Base-by-base conservation (phyloP, 2,797 vertebrate genomes). In the Rhinatrema bivittatum region DNA sequence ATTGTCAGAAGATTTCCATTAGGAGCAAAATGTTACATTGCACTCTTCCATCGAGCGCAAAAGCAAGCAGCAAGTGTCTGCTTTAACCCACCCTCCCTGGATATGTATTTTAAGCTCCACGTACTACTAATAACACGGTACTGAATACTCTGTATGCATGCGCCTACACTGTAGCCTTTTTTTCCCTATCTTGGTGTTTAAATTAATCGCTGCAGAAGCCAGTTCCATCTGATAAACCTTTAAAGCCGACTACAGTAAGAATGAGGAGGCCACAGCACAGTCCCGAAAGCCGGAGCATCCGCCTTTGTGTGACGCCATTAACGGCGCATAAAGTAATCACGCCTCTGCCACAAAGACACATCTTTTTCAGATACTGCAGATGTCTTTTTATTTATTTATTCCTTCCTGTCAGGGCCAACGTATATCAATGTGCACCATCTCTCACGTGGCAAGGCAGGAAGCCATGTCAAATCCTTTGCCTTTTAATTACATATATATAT, bases 381-480 rank as follows among this genome's bases (percentile, higher is more conserved):
- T 42, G 46, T 29, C 37, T 32, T 39, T n/a, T n/a, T n/a, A n/a
- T n/a, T n/a, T n/a, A n/a, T n/a, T n/a, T n/a, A n/a, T n/a, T n/a
- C n/a, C n/a, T n/a, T n/a, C n/a, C n/a, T 50, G 39, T 38, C 39
- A 50, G 50, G 32, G 37, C 34, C 33, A 42, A 42, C 42, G 32
- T 42, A 21, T 26, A 49, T 50, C 39, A 42, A 39, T 50, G 32
- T 39, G 36, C 33, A 23, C 33, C 29, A 37, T 32, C 39, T 37
- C 39, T 50, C 50, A 39, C 50, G 39, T 42, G 34, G 43, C 39
- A 50, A n/a, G n/a, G n/a, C n/a, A n/a, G n/a, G n/a, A n/a, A n/a
- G n/a, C n/a, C n/a, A n/a, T n/a, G n/a, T n/a, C n/a, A n/a, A 50
- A 42, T 50, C 47, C 47, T 50, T 50, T 50, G 42, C 29, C 33